Evolutionary conservation across 2,888 invertebrate species (phyloP).

Genomic region (Lathronympha strigana): DNA sequence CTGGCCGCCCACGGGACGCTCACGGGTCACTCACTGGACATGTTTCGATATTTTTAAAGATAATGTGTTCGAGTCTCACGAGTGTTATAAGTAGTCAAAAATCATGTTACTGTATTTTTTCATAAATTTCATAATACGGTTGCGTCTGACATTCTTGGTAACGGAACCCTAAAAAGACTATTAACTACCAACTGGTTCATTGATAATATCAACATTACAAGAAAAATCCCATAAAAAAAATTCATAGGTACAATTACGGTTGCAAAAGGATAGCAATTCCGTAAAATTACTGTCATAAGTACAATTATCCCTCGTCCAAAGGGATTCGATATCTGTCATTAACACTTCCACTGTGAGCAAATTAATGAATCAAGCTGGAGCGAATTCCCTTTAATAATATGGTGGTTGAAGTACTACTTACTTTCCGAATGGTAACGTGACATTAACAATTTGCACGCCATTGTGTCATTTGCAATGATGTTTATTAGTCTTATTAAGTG

Average conservation of each 20-base stretch:
- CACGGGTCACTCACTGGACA: too few relatives aligned
- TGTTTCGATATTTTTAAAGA: too few relatives aligned
- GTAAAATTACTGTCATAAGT: constrained; percentile 12
- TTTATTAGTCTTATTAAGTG: neutral
- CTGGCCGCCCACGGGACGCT: too few relatives aligned
- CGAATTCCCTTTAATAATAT: neutral
- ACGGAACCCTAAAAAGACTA: too few relatives aligned
- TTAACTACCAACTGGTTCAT: too few relatives aligned
- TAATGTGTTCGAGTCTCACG: too few relatives aligned
- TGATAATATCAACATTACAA: too few relatives aligned
- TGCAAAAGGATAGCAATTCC: neutral
- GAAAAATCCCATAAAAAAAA: neutral
- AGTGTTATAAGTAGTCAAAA: too few relatives aligned
- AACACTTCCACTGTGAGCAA: constrained; percentile 7
- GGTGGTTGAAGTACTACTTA: neutral
- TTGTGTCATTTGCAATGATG: neutral
- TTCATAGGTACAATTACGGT: neutral
- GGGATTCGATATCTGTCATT: constrained; percentile 7
- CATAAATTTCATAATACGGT: too few relatives aligned
- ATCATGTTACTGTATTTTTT: too few relatives aligned
- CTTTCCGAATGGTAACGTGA: neutral
- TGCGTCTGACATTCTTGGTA: too few relatives aligned
- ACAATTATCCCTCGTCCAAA: constrained; percentile 4
- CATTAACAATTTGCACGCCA: constrained; percentile 1
- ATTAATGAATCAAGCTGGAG: neutral